Evolutionary conservation across 2,113 vertebrate genomes (phyloP), one percentile per base, ranked within the genome.

Genomic region (Odontophorus gujanensis): DNA sequence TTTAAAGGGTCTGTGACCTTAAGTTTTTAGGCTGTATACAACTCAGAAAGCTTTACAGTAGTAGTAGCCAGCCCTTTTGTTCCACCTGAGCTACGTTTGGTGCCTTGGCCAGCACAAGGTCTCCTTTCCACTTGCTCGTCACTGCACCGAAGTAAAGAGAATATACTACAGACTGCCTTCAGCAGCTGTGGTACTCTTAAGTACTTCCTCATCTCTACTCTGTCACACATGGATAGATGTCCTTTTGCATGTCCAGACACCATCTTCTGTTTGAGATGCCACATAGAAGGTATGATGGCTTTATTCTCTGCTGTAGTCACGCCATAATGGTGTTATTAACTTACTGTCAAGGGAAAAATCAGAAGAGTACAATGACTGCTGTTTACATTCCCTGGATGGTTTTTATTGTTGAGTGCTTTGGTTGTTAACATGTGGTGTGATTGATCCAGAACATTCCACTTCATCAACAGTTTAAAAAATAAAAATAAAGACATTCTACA

Each of bases 391-490:
- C 81, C 67, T 38, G 67, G 55, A 92, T 85, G 87, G 67, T 38
- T 95, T 87, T 94, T 91, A 79, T 62, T 89, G 71, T 69, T 65
- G 74, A 87, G 43, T 69, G 67, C 47, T 91, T 89, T 36, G 28
- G 81, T 55, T 89, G 78, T 61, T 96, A 96, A 95, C 91, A 80
- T 76, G 92, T 90, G 75, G 72, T 77, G 47, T 74, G 78, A 81
- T 57, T 90, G 85, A 74, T 94, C 78, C 58, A 85, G 81, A 96
- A 87, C 79, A 65, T 85, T 90, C 71, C 48, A 59, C 74, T 91
- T 92, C 86, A 86, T 65, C 51, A 95, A 87, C 66, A 91, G 42
- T 51, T 92, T 55, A 63, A 96, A 95, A 93, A 91, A 75, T n/a
- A 81, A 95, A 95, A 96, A 82, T 75, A 61, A 93, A 90, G 81